These are phyloP conservation scores for Phanerotoma sp. DNA, from an alignment of 2,888 invertebrate genomes.

Conservation along the genomic window DNA sequence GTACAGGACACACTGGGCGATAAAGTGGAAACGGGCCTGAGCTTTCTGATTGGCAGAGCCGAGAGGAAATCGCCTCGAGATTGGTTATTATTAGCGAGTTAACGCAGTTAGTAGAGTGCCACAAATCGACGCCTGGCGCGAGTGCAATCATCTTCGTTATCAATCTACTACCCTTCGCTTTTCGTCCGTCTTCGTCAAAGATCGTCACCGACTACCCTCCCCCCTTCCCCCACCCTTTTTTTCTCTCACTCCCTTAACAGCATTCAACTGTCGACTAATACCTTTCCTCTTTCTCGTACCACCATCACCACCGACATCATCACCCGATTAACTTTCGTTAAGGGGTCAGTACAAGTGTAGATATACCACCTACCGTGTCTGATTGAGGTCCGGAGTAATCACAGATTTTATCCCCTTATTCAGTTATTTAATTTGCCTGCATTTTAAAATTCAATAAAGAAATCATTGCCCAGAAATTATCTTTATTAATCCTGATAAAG, in stretches of 20 bases:
- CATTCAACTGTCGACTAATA: not conserved
- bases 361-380: not conserved
- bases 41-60: slow-evolving; percentile 54
- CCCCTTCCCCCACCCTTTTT: slow-evolving; percentile 14
- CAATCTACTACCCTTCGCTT: slow-evolving; percentile 39
- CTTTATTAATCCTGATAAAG: no score
- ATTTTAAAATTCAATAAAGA: slow-evolving; percentile 25
- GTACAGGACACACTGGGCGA: slow-evolving; percentile 12
- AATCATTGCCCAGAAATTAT: no score
- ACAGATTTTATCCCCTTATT: slow-evolving; percentile 3
- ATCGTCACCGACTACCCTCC: slow-evolving; percentile 3
- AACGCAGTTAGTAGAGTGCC: slow-evolving; percentile 47
- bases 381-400: not conserved
- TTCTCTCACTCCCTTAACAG: slow-evolving; percentile 6
- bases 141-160: slow-evolving; percentile 51
- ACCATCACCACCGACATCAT: no score
- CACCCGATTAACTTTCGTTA: slow-evolving; percentile 9
- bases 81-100: slow-evolving; percentile 57
- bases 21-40: slow-evolving; percentile 52
- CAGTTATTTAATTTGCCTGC: slow-evolving; percentile 27
- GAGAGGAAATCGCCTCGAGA: slow-evolving; percentile 55
- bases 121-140: slow-evolving; percentile 41
- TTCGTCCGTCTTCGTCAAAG: slow-evolving; percentile 21
- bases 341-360: not conserved
- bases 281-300: not conserved